These are phyloP conservation scores for Grammomys surdaster DNA, from an alignment of 2,113 vertebrate species.

Conservation along the genomic window DNA sequence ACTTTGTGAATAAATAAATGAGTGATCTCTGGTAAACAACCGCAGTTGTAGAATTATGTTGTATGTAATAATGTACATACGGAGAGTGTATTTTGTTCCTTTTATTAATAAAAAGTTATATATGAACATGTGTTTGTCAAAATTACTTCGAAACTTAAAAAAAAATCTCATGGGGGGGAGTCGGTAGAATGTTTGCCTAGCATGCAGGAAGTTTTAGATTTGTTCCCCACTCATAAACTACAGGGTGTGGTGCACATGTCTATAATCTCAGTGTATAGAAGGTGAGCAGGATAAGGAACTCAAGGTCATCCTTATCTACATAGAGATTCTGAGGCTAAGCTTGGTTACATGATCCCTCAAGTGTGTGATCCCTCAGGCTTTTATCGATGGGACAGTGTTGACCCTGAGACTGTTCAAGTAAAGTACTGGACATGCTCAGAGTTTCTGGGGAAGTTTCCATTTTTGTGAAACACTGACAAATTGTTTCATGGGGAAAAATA, in stretches of 20 bases:
- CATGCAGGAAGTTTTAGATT: neutral
- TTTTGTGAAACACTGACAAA: constrained; percentile 27
- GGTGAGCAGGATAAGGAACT: neutral
- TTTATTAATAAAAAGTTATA: constrained; percentile 91
- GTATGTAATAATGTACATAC: constrained; percentile 99
- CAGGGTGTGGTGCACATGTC: neutral
- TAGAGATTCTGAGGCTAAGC: neutral
- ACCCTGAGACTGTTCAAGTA: neutral
- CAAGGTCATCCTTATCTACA: neutral
- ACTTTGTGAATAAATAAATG: constrained; percentile 91
- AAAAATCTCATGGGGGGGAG: neutral
- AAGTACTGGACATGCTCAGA: neutral
- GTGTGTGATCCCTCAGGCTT: constrained; percentile 36
- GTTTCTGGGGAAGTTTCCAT: neutral
- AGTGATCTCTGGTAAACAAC: constrained; percentile 78
- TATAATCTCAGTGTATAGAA: neutral
- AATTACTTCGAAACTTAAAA: constrained; percentile 44
- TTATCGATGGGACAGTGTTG: neutral
- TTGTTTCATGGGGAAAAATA: neutral
- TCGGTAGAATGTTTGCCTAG: neutral
- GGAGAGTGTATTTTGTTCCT: constrained; percentile 99
- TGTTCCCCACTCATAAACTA: neutral
- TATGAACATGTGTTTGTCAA: constrained; percentile 63
- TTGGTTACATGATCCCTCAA: neutral
- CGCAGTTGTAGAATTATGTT: constrained; percentile 91